Percentiles rank a stretch among this genome's conserved stretches.
Conservation (phyloP, 2,797 vertebrate species). For the Nyctibius grandis region DNA sequence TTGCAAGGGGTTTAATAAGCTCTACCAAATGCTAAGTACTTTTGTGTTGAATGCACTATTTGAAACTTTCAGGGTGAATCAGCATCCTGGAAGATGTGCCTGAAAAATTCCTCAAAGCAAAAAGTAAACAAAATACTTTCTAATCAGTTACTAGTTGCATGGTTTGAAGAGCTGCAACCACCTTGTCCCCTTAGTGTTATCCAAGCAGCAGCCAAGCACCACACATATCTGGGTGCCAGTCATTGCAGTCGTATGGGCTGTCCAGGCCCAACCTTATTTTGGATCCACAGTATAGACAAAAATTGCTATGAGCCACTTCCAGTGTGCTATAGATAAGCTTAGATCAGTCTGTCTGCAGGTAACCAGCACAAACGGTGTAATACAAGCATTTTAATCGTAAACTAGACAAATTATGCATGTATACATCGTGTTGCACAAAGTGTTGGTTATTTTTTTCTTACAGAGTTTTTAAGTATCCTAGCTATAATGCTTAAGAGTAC, state of each 20-base stretch:
- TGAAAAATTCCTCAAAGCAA: neutral
- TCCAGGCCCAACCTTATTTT: neutral
- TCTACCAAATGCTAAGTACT: neutral
- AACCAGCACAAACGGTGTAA: neutral
- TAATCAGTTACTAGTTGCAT: neutral
- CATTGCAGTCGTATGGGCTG: fast-evolving
- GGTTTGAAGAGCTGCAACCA: neutral
- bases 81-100: neutral
- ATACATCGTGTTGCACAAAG: neutral
- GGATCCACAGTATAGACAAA: neutral
- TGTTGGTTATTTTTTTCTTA: neutral
- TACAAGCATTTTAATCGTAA: neutral
- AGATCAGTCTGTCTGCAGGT: neutral
- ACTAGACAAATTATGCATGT: neutral
- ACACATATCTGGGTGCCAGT: neutral
- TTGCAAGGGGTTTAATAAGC: neutral
- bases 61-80: neutral
- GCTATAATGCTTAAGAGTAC: neutral
- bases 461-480: neutral
- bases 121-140: neutral
- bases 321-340: neutral
- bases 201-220: neutral
- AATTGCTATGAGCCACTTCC: neutral
- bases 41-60: neutral
- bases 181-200: neutral